Evolutionary conservation across 2,797 vertebrate genomes (phyloP).

Genomic region (Crocodylus rhombifer): DNA sequence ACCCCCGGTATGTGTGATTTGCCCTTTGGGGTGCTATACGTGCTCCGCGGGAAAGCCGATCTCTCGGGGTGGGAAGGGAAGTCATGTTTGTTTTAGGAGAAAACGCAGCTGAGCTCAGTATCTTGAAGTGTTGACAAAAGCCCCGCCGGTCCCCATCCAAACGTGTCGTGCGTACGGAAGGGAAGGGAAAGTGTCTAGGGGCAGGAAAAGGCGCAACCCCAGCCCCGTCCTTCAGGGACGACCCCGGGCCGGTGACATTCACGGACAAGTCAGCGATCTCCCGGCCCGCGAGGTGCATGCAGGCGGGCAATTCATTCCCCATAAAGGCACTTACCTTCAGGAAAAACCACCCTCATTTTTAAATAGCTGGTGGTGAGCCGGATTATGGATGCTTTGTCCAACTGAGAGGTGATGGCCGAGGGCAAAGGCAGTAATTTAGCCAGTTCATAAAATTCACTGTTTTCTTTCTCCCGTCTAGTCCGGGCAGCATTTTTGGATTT

Average conservation of each 20-base stretch:
- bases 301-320: conserved; percentile 24
- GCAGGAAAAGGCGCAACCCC: conserved; percentile 27
- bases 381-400: conserved; percentile 99
- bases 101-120: conserved; percentile 39
- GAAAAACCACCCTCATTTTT: conserved; percentile 96
- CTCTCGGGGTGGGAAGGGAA: conserved; percentile 24
- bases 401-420: conserved; percentile 97
- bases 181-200: conserved; percentile 49
- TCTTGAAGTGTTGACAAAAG: conserved; percentile 77
- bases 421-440: conserved; percentile 96
- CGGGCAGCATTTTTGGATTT: conserved; percentile 98
- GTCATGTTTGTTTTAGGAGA: conserved; percentile 65
- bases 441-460: conserved; percentile 98
- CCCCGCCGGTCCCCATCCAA: conserved; percentile 44
- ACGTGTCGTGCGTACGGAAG: conserved; percentile 29
- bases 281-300: conserved; percentile 21
- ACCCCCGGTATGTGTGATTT: conserved; percentile 17
- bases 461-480: conserved; percentile 97
- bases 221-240: not conserved
- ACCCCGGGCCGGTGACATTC: not conserved
- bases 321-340: conserved; percentile 89
- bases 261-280: not conserved
- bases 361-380: conserved; percentile 97
- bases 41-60: conserved; percentile 30
- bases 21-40: conserved; percentile 35